Evolutionary conservation across 1,140 invertebrate genomes (phyloP), one percentile per base, ranked within the genome.

Genomic region (Leptinotarsa texana): DNA sequence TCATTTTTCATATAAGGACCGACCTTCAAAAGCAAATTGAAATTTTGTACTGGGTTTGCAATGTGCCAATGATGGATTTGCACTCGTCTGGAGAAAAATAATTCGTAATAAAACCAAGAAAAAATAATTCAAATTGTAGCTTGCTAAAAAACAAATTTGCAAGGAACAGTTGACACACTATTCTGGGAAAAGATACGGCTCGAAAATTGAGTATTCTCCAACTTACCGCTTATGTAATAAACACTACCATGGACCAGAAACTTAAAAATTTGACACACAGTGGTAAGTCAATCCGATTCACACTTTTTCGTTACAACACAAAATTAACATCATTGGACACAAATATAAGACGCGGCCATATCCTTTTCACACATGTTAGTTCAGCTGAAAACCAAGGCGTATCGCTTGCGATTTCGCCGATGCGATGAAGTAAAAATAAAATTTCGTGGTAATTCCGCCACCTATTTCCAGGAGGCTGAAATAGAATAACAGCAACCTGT

Each of bases 221-320:
- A n/a, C 75, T 76, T 74, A 76, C 75, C 72, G 61, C 47, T 76
- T 65, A 76, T 69, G 48, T 76, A 67, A 69, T 76, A n/a, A 74
- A 71, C 42, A 76, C 47, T 70, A 74, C 66, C 69, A 69, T 72
- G 8, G 65, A 76, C 65, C 13, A 67, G 47, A 69, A 63, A 74
- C 72, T 74, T 69, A 11, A 33, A 76, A 48, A 69, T 73, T 76
- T 65, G 69, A 62, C 71, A 74, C 66, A 70, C 69, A 70, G 17
- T 42, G n/a, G 13, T 13, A 70, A 51, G 51, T 70, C 22, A 51
- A 22, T 49, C 18, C 51, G 22, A 70, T 70, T 70, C 24, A 69
- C 72, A 69, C 65, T 76, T 61, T 63, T 47, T 63, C 21, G 57
- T 72, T 73, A 47, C 63, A 66, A 74, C 51, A 76, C 66, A 73